Evolutionary conservation across 1,140 invertebrate species (phyloP), one percentile per base, ranked within the genome.

Genomic region (Lycorma delicatula): DNA sequence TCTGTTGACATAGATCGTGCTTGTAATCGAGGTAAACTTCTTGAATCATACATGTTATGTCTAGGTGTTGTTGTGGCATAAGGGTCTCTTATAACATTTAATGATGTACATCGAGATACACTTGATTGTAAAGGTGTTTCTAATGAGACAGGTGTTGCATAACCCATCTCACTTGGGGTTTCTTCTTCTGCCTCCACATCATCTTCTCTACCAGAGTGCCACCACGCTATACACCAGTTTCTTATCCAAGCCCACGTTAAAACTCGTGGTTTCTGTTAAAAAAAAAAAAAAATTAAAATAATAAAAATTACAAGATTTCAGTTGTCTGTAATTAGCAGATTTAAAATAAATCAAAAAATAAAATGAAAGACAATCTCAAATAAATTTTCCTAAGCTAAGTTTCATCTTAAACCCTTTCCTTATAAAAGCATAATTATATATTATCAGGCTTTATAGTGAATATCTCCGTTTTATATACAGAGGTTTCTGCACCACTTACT

Each of bases 101-200:
- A 73, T 22, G 89, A 91, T 36, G 87, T 87, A 70, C 87, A 88
- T 79, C 77, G 79, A 7, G 89, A 91, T 26, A 89, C 86, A 50
- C 85, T 84, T 66, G 86, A 84, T 69, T 87, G 84, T 54, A 92
- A 76, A 38, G 89, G 89, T 54, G 90, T 93, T 69, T 93, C 91
- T 22, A 85, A 81, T 7, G 88, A 91, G 22, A 90, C 81, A 7
- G 90, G 89, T 28, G 90, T 93, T n/a, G 85, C 85, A 70, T 83
- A 87, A 6, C 82, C 83, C 65, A 81, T 80, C 60, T 82, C 82
- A 12, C 75, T 87, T 72, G 75, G 84, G 74, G 63, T 78, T 27
- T 78, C 79, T 1, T 79, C 79, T 36, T 81, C 83, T 58, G 87
- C 81, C 56, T 75, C 78, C 50, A 83, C 82, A 31, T 87, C 87